Percentiles rank a stretch among this genome's conserved stretches.
Evolutionary conservation across 2,888 invertebrate species (phyloP).

Genomic region (Ditylenchus weischeri): DNA sequence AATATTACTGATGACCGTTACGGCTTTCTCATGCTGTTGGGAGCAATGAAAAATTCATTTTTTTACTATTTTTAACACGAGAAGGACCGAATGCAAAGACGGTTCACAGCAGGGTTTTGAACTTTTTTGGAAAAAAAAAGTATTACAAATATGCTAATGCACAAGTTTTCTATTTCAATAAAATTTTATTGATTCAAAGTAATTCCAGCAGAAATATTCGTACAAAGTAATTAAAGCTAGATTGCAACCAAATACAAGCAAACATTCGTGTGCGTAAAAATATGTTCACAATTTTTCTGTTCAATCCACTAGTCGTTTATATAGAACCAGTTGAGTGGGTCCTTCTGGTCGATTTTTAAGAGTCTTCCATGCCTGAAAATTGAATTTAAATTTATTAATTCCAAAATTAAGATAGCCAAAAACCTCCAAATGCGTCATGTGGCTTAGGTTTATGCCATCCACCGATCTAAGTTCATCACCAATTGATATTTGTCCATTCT

Average conservation of each 20-base stretch:
- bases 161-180: no score
- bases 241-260: no score
- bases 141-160: no score
- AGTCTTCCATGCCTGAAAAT: slow-evolving; percentile 27
- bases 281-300: no score
- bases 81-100: background rate
- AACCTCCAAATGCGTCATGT: slow-evolving; percentile 33
- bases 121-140: no score
- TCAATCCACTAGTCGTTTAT: slow-evolving; percentile 29
- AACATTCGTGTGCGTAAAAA: no score
- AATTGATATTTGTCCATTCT: slow-evolving; percentile 26
- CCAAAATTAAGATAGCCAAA: no score
- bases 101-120: no score
- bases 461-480: slow-evolving; percentile 32
- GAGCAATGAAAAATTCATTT: background rate
- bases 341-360: slow-evolving; percentile 32
- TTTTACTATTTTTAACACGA: background rate
- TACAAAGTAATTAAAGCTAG: no score
- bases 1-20: no score
- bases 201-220: no score
- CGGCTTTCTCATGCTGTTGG: background rate
- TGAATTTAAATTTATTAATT: background rate
- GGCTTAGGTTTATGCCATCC: slow-evolving; percentile 20
- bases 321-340: slow-evolving; percentile 25
- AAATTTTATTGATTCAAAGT: no score